Conservation (phyloP, 2,113 vertebrate genomes). For the Cottus gobio region DNA sequence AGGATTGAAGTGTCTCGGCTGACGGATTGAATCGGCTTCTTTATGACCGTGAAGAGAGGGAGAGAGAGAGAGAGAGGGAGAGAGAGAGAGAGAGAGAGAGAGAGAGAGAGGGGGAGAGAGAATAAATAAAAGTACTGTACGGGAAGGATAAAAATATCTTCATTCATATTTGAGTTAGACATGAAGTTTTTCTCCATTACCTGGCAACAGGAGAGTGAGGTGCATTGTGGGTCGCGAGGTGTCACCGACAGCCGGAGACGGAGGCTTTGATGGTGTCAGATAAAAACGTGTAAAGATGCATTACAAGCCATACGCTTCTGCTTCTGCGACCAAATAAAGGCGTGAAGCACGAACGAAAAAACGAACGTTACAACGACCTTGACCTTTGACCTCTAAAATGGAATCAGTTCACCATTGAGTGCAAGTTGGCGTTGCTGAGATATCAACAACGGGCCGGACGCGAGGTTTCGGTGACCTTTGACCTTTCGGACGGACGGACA, state of each 20-base stretch:
- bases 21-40: no score
- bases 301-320: not conserved
- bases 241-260: not conserved
- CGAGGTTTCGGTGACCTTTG: no score
- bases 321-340: not conserved
- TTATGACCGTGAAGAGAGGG: constrained; percentile 1
- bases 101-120: not conserved
- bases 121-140: not conserved
- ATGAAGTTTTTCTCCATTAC: constrained; percentile 8
- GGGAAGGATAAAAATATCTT: not conserved
- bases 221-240: not conserved
- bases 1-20: constrained; percentile 10
- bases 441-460: no score
- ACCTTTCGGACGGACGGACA: no score
- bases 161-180: constrained; percentile 6
- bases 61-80: not conserved
- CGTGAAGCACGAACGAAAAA: no score
- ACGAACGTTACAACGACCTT: no score
- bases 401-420: no score
- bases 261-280: not conserved
- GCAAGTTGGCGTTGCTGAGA: no score
- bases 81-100: not conserved
- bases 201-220: constrained; percentile 14
- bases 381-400: no score
- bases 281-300: not conserved